Percentiles rank a stretch among this genome's conserved stretches.
Conservation (phyloP, 2,113 vertebrate genomes). For the Halcyon malimbica region DNA sequence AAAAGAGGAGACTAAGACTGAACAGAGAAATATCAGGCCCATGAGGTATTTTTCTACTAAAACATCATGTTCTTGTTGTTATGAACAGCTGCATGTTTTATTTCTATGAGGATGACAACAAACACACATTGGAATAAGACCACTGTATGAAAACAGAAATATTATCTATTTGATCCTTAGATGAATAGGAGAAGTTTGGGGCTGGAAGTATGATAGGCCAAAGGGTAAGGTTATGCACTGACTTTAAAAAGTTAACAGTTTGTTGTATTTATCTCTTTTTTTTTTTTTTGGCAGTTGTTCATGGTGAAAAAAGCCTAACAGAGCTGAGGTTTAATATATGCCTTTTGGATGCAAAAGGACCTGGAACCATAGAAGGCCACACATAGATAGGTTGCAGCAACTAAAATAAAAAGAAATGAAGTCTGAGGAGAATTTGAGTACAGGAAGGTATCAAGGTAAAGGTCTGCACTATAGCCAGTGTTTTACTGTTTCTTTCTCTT, state of each 20-base stretch:
- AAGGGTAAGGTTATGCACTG: background rate
- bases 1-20: background rate
- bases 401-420: background rate
- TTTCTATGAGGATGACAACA: background rate
- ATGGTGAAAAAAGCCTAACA: background rate
- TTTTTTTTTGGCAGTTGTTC: background rate
- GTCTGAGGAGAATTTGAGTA: background rate
- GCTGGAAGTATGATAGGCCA: background rate
- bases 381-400: background rate
- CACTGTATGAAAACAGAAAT: background rate
- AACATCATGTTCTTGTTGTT: background rate
- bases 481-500: background rate
- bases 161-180: background rate
- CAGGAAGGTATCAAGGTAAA: background rate
- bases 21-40: background rate
- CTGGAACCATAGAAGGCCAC: background rate
- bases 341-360: background rate
- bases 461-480: fast-evolving
- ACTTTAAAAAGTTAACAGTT: background rate
- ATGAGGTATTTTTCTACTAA: background rate
- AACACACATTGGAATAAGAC: background rate
- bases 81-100: background rate
- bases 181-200: background rate
- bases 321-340: background rate
- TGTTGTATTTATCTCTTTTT: background rate